Evolutionary conservation across 2,113 vertebrate species (phyloP), one percentile per base, ranked within the genome.

Genomic region (Vombatus ursinus): DNA sequence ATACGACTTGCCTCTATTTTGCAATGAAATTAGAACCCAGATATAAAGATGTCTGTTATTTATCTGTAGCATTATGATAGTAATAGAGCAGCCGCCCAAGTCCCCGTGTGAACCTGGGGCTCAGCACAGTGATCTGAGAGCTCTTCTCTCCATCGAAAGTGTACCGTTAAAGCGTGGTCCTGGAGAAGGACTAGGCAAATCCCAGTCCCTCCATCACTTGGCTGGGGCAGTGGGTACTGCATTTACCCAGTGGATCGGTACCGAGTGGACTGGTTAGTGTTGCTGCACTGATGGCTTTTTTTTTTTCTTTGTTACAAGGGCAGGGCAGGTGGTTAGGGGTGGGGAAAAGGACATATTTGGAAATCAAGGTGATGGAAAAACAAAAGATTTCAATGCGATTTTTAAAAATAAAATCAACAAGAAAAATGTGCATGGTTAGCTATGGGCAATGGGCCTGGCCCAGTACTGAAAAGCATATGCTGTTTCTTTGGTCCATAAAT

Each of bases 51-150:
- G 23, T 5, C 94, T 68, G 47, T 97, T 95, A 91, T 93, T 93
- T 91, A 92, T 91, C 94, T 97, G 89, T 94, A 97, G 96, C 97
- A 97, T 96, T 94, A 96, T 68, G 91, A 49, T 93, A 92, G 97
- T 54, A 95, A 92, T 47, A 96, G 51, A 31, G 2, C 11, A 93
- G 26, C 12, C 0, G 51, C 25, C 54, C 91, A 26, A 95, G 51
- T 44, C 50, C 95, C 52, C 93, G 90, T 10, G 8, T 92, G 50
- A 97, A 95, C 96, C 97, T 94, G 96, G 48, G 53, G 51, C 84
- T 51, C 93, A 0, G 89, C 91, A 23, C 25, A 90, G 92, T 90
- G 91, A 31, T 0, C 95, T 96, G 84, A 91, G 90, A 53, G 24
- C n/a, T 61, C 61, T 92, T 96, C 93, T 52, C 52, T 14, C 49